These are phyloP conservation scores for Rhamphomyia laevipes DNA, from an alignment of 2,888 invertebrate genomes.

Conservation along the genomic window DNA sequence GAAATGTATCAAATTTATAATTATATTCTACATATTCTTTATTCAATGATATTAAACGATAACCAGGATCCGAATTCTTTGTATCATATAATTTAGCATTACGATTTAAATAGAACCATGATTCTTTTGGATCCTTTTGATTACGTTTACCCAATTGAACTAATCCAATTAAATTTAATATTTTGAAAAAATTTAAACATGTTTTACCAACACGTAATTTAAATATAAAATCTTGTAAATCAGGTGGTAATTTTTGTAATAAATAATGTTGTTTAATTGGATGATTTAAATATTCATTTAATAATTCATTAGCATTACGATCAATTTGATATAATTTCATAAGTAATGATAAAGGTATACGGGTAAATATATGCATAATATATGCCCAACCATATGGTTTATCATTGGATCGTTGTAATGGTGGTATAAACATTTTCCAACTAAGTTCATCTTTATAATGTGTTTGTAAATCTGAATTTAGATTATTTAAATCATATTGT, in stretches of 20 bases:
- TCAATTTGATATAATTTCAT: slow-evolving; percentile 51
- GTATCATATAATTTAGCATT: slow-evolving; percentile 53
- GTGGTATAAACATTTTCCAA: slow-evolving; percentile 64
- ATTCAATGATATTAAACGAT: slow-evolving; percentile 44
- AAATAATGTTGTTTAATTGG: slow-evolving; percentile 53
- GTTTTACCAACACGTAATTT: slow-evolving; percentile 23
- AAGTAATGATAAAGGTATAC: slow-evolving; percentile 60
- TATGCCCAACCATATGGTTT: slow-evolving; percentile 56
- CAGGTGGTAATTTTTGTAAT: slow-evolving; percentile 46
- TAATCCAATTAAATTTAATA: slow-evolving; percentile 55
- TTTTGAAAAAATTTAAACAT: slow-evolving; percentile 37
- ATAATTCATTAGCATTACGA: slow-evolving; percentile 41
- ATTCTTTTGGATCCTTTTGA: slow-evolving; percentile 48
- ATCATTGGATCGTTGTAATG: slow-evolving; percentile 46
- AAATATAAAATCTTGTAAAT: slow-evolving; percentile 23
- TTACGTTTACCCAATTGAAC: slow-evolving; percentile 54
- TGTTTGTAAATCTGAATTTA: slow-evolving; percentile 38
- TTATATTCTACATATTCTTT: slow-evolving; percentile 44
- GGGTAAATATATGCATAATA: slow-evolving; percentile 53
- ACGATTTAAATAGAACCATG: slow-evolving; percentile 59
- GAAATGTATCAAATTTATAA: slow-evolving; percentile 43
- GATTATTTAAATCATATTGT: slow-evolving; percentile 28
- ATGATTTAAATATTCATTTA: slow-evolving; percentile 49
- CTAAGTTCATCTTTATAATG: slow-evolving; percentile 40
- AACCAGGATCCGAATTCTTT: slow-evolving; percentile 47